These are phyloP conservation scores for Sesia apiformis DNA, from an alignment of 2,888 invertebrate genomes.

Conservation along the genomic window DNA sequence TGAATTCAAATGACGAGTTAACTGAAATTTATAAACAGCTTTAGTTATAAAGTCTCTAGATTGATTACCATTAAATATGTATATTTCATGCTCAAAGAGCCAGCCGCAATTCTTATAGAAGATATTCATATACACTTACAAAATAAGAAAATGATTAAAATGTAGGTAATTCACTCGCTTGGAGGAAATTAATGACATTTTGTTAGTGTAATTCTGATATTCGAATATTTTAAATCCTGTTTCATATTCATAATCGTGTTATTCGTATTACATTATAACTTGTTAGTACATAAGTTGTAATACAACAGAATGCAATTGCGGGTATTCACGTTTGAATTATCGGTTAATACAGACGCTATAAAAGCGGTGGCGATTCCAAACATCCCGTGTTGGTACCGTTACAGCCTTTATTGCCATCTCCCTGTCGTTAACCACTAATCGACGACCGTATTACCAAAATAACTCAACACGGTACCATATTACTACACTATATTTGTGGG, in stretches of 20 bases:
- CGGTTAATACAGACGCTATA: constrained; percentile 61
- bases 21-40: too few relatives aligned
- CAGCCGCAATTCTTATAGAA: too few relatives aligned
- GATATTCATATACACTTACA: too few relatives aligned
- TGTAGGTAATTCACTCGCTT: too few relatives aligned
- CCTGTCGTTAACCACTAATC: constrained; percentile 66
- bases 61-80: too few relatives aligned
- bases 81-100: too few relatives aligned
- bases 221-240: not conserved
- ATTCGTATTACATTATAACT: not conserved
- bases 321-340: constrained; percentile 57
- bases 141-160: too few relatives aligned
- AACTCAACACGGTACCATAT: constrained; percentile 22
- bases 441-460: constrained; percentile 66
- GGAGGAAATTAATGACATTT: too few relatives aligned
- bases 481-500: too few relatives aligned
- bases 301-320: constrained; percentile 7
- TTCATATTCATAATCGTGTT: not conserved
- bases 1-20: too few relatives aligned
- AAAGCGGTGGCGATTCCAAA: constrained; percentile 68
- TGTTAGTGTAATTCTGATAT: too few relatives aligned
- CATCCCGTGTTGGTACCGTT: constrained; percentile 61
- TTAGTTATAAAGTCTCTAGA: too few relatives aligned
- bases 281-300: not conserved
- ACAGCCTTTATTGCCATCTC: constrained; percentile 52